Conservation (phyloP, 2,888 invertebrate species). For the Merodon equestris region DNA sequence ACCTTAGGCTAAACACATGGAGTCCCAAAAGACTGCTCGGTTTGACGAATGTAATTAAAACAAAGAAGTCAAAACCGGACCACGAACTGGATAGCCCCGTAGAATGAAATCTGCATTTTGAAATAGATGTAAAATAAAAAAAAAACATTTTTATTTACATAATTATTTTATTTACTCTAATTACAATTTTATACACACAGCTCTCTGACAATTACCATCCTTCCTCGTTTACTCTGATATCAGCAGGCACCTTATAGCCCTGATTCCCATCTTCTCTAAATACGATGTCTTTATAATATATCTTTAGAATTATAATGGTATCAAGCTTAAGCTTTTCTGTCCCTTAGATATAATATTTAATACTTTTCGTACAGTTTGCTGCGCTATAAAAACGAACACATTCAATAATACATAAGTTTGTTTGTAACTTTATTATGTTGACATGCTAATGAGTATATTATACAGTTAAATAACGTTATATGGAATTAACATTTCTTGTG, state of each 20-base stretch:
- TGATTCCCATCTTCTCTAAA: too few relatives aligned
- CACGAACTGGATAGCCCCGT: too few relatives aligned
- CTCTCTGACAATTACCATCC: too few relatives aligned
- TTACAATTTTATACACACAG: slow-evolving; percentile 41
- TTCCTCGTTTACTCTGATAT: too few relatives aligned
- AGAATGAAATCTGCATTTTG: too few relatives aligned
- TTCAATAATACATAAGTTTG: slow-evolving; percentile 7
- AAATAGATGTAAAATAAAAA: background rate
- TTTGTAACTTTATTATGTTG: slow-evolving; percentile 2
- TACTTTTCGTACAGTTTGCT: too few relatives aligned
- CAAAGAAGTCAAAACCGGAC: too few relatives aligned
- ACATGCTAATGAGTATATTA: slow-evolving; percentile 20
- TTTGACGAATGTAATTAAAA: too few relatives aligned
- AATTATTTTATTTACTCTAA: slow-evolving; percentile 52
- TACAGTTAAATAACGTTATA: slow-evolving; percentile 3
- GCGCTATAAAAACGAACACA: slow-evolving; percentile 27
- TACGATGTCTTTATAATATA: background rate
- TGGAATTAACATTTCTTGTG: background rate
- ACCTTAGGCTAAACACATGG: too few relatives aligned
- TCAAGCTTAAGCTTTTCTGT: slow-evolving; percentile 7
- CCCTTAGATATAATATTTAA: background rate
- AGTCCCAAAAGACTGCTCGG: too few relatives aligned
- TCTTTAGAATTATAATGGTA: slow-evolving; percentile 10
- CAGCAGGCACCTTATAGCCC: too few relatives aligned
- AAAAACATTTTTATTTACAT: slow-evolving; percentile 46